Conservation (phyloP, 2,888 invertebrate genomes). For the Sinopyrophorus schimmeli region DNA sequence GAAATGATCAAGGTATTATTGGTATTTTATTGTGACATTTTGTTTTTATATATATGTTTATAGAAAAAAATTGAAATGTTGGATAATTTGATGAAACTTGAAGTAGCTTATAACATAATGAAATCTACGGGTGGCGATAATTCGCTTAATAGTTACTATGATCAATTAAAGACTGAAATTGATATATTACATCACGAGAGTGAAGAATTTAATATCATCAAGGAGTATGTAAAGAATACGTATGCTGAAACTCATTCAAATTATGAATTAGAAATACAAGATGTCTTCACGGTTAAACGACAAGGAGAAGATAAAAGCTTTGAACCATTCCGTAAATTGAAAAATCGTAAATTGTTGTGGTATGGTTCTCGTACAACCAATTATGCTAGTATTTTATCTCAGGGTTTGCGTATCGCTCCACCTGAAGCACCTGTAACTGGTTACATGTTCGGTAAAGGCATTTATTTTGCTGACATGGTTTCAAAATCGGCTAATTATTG, state of each 20-base stretch:
- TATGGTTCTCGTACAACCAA: conserved; percentile 96
- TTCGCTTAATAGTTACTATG: conserved; percentile 77
- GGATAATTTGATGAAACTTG: conserved; percentile 92
- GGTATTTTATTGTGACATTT: no score
- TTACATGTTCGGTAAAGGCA: conserved; percentile 98
- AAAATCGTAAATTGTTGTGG: conserved; percentile 88
- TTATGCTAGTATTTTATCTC: conserved; percentile 92
- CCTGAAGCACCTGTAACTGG: conserved; percentile 95
- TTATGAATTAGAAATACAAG: conserved; percentile 70
- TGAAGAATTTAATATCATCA: conserved; percentile 74
- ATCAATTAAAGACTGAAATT: conserved; percentile 82
- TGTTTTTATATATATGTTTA: neutral
- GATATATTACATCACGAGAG: conserved; percentile 66
- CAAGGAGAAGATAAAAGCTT: conserved; percentile 77
- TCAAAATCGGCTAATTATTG: conserved; percentile 98
- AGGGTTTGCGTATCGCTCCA: conserved; percentile 93
- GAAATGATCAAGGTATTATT: conserved; percentile 75
- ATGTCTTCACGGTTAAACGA: conserved; percentile 74
- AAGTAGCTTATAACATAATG: conserved; percentile 90
- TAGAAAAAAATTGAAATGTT: conserved; percentile 17
- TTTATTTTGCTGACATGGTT: conserved; percentile 98
- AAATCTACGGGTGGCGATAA: conserved; percentile 57
- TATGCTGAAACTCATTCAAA: conserved; percentile 87
- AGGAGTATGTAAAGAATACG: conserved; percentile 84
- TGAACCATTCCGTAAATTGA: conserved; percentile 84